Conservation (phyloP, 2,113 vertebrate genomes). For the Albula glossodonta region DNA sequence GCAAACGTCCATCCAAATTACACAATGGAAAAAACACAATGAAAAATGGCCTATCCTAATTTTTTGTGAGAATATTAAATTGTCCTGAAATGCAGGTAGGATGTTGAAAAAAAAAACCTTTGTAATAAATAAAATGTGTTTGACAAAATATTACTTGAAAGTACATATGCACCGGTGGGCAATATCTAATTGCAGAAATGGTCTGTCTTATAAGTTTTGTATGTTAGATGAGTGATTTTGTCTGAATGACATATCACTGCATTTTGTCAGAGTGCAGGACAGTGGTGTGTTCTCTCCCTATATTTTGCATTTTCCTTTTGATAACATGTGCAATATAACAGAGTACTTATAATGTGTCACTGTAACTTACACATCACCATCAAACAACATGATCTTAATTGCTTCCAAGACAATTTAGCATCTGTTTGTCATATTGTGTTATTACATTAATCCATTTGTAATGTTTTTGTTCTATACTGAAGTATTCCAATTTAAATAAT, state of each 20-base stretch:
- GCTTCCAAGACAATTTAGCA: background rate
- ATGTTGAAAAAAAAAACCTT: too few species aligned
- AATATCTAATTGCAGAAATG: background rate
- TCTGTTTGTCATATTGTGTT: background rate
- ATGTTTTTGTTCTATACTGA: background rate
- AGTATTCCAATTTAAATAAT: constrained; percentile 32
- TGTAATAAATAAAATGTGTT: background rate
- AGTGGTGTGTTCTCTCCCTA: background rate
- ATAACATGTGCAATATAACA: constrained; percentile 27
- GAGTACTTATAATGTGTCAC: constrained; percentile 10
- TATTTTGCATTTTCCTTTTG: constrained; percentile 6
- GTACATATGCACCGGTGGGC: background rate
- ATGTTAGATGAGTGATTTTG: background rate
- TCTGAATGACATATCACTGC: background rate
- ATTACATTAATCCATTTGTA: constrained; percentile 20
- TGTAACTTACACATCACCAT: background rate
- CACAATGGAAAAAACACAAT: background rate
- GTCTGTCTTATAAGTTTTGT: background rate
- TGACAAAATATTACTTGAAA: background rate
- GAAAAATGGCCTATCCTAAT: background rate
- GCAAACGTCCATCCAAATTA: background rate
- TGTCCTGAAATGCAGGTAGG: background rate
- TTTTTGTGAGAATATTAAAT: background rate
- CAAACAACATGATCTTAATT: constrained; percentile 16
- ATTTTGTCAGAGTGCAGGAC: background rate